These are phyloP conservation scores for Geotrypetes seraphini DNA, from an alignment of 2,797 vertebrate genomes.

Conservation along the genomic window DNA sequence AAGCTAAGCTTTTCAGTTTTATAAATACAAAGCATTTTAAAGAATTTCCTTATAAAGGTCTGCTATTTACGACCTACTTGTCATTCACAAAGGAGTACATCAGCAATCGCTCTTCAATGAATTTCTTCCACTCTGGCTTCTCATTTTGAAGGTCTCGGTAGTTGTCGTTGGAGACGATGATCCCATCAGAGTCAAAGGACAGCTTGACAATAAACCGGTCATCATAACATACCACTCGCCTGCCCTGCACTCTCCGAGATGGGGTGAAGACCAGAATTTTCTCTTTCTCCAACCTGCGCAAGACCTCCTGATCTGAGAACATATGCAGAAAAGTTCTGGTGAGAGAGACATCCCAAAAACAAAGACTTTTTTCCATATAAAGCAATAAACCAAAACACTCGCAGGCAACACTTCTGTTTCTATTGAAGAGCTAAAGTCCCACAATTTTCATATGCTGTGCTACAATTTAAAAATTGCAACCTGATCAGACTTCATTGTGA, in stretches of 20 bases:
- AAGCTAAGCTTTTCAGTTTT: too few species aligned
- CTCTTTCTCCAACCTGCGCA: conserved; percentile 92
- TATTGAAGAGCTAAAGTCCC: too few species aligned
- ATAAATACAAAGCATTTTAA: too few species aligned
- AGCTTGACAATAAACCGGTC: conserved; percentile 98
- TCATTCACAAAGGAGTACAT: conserved; percentile 99
- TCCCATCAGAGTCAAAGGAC: conserved; percentile 94
- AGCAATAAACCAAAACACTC: not conserved
- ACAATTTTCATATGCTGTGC: too few species aligned
- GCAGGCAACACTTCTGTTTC: too few species aligned
- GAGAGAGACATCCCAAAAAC: too few species aligned
- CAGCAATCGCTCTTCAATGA: conserved; percentile 92
- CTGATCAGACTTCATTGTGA: too few species aligned
- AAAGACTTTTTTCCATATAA: not conserved
- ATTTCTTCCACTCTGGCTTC: conserved; percentile 98
- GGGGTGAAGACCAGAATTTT: conserved; percentile 97
- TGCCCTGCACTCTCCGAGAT: conserved; percentile 89
- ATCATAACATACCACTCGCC: conserved; percentile 95
- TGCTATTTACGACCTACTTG: conserved; percentile 93
- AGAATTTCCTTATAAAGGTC: too few species aligned
- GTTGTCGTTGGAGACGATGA: conserved; percentile 98
- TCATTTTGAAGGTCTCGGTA: conserved; percentile 96
- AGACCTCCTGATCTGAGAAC: conserved; percentile 87
- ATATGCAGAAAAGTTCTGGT: too few species aligned
- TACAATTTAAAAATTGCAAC: too few species aligned